Evolutionary conservation across 2,888 invertebrate species (phyloP), one percentile per base, ranked within the genome.

Genomic region (Psococerastis gibbosa): DNA sequence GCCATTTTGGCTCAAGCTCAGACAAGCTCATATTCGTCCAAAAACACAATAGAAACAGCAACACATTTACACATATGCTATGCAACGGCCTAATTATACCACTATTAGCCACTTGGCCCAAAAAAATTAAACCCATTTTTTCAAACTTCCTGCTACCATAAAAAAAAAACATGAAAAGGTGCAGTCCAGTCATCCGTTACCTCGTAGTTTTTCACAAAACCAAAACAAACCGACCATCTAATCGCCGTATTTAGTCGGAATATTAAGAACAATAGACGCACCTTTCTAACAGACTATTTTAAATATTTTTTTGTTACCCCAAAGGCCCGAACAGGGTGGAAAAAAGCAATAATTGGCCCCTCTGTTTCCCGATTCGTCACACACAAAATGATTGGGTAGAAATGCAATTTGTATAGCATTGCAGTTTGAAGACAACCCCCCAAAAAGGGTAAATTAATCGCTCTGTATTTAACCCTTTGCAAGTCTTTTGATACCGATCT

Each of bases 301-400:
- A 27, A 27, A 27, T 27, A 27, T 34, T 34, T 38, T 38, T 38
- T 38, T 15, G 3, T 38, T 15, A 20, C n/a, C 20, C 20, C n/a
- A 38, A 38, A 38, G 20, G 20, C 20, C n/a, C n/a, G n/a, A 38
- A 38, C 11, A 38, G 38, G 38, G 38, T 38, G n/a, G 22, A 38
- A 38, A n/a, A n/a, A n/a, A n/a, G n/a, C n/a, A n/a, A 38, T 38
- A 38, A 38, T 38, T 38, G 38, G 20, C 38, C 38, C 38, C 38
- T 38, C 38, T 38, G 38, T 38, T 38, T 38, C 22, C 20, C 20
- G 38, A 38, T 38, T 38, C 38, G 38, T 38, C 38, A 38, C 22
- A n/a, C n/a, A 38, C 17, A 38, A 38, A 38, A 38, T 38, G 38
- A 38, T 18, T 18, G 38, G 38, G 38, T 38, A 20, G 38, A 17